Conservation (phyloP, 1,140 invertebrate species). For the Eumaeus atala region DNA sequence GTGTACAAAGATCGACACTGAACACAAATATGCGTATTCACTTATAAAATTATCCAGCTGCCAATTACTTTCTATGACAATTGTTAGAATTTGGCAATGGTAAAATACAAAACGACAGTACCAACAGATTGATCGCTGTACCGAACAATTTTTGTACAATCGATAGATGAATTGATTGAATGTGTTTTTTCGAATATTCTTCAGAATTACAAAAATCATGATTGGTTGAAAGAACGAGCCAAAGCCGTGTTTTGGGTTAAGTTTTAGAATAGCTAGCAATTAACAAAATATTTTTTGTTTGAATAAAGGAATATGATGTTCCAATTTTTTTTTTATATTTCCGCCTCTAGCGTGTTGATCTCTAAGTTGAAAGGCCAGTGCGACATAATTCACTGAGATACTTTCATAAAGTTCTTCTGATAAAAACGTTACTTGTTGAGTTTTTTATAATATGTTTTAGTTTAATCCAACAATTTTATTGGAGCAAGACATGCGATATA, state of each 20-base stretch:
- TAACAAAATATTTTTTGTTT: no score
- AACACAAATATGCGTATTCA: slow-evolving; percentile 19
- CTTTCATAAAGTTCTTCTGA: no score
- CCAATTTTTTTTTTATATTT: no score
- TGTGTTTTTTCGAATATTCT: slow-evolving; percentile 21
- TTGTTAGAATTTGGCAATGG: slow-evolving; percentile 17
- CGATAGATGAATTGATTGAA: slow-evolving; percentile 18
- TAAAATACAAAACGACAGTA: slow-evolving; percentile 21
- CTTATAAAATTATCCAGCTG: slow-evolving; percentile 2
- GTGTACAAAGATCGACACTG: slow-evolving; percentile 19
- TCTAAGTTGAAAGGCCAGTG: no score
- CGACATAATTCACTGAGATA: no score
- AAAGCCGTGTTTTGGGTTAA: neutral
- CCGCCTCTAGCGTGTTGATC: no score
- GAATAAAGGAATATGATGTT: no score
- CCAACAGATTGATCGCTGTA: slow-evolving; percentile 18
- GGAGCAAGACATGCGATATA: no score
- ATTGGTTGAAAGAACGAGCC: slow-evolving; percentile 18
- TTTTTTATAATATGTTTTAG: no score
- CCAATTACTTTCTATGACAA: no score
- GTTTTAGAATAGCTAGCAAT: neutral
- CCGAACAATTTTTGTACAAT: slow-evolving; percentile 20
- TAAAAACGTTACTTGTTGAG: no score
- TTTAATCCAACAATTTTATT: no score
- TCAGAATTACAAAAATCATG: slow-evolving; percentile 18